phyloP scores from a whole-genome alignment of 2,113 vertebrate genomes.

The Micronycteris hirsuta region DNA sequence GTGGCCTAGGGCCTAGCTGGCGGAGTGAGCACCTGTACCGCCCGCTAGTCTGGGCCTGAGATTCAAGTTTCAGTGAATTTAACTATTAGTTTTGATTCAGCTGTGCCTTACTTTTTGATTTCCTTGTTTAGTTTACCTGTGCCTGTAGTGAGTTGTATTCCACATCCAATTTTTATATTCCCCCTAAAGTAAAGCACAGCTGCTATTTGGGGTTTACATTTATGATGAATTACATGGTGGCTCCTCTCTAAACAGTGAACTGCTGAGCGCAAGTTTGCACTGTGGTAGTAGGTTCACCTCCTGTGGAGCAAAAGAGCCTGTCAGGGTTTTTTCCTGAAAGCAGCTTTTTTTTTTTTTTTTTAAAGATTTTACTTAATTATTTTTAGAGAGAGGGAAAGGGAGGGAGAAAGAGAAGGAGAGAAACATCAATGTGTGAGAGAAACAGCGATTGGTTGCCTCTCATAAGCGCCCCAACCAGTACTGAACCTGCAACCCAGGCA shows the following conservation, averaged over 20 bases:
- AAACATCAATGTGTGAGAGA: too few species aligned
- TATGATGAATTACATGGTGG: background rate
- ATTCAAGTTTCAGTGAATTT: background rate
- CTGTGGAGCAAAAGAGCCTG: too few species aligned
- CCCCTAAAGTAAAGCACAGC: background rate
- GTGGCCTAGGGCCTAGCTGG: background rate
- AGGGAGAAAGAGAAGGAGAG: too few species aligned
- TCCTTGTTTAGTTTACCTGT: background rate
- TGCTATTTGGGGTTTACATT: background rate
- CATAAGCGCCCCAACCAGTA: too few species aligned
- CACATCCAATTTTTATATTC: background rate
- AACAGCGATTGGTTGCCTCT: too few species aligned
- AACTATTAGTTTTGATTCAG: background rate
- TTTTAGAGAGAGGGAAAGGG: too few species aligned
- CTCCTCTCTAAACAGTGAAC: background rate
- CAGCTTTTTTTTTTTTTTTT: background rate
- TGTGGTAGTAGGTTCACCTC: background rate
- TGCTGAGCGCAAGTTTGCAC: background rate
- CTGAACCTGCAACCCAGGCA: too few species aligned
- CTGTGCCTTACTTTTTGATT: background rate
- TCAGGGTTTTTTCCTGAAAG: background rate
- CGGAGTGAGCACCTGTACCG: background rate
- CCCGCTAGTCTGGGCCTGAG: background rate
- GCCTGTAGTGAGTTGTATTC: background rate
- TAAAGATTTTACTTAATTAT: too few species aligned